phyloP scores from a whole-genome alignment of 1,140 invertebrate species.

The Drosophila santomea region DNA sequence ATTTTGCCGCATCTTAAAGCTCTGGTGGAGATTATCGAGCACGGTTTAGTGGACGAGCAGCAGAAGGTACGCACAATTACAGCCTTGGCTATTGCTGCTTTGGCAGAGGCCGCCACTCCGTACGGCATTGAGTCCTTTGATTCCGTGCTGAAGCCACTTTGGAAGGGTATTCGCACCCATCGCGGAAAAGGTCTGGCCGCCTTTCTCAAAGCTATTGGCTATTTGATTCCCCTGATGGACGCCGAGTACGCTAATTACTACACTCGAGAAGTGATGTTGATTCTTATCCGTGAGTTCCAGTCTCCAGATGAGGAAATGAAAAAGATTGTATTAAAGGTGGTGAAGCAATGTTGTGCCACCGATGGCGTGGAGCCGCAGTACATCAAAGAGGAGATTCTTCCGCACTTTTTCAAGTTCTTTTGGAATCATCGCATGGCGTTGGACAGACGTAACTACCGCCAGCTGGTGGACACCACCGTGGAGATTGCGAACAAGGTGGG shows the following conservation, averaged over 20 bases:
- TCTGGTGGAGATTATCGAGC: constrained; percentile 99
- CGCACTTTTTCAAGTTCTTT: constrained; percentile 99
- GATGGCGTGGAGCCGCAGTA: constrained; percentile 99
- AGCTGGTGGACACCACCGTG: constrained; percentile 99
- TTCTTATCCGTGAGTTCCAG: constrained; percentile 99
- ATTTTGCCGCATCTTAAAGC: constrained; percentile 99
- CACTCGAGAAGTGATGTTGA: constrained; percentile 99
- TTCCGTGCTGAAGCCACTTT: constrained; percentile 98
- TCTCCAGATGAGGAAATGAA: constrained; percentile 99
- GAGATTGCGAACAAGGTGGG: constrained; percentile 99
- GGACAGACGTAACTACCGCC: constrained; percentile 98
- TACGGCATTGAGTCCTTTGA: constrained; percentile 99
- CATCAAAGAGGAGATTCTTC: constrained; percentile 99
- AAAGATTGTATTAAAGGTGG: constrained; percentile 99
- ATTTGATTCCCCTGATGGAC: constrained; percentile 99
- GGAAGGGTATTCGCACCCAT: constrained; percentile 99
- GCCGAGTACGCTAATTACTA: constrained; percentile 99
- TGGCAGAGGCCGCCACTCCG: constrained; percentile 99
- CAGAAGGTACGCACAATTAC: constrained; percentile 98
- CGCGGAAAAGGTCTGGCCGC: constrained; percentile 99
- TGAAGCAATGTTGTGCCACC: constrained; percentile 99
- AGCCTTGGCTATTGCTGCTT: constrained; percentile 98
- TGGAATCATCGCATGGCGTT: constrained; percentile 99
- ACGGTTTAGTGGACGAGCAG: constrained; percentile 95
- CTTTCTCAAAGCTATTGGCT: constrained; percentile 99